These are phyloP conservation scores for Microcebus jonahi DNA, from an alignment of 2,113 vertebrate species.

Conservation along the genomic window DNA sequence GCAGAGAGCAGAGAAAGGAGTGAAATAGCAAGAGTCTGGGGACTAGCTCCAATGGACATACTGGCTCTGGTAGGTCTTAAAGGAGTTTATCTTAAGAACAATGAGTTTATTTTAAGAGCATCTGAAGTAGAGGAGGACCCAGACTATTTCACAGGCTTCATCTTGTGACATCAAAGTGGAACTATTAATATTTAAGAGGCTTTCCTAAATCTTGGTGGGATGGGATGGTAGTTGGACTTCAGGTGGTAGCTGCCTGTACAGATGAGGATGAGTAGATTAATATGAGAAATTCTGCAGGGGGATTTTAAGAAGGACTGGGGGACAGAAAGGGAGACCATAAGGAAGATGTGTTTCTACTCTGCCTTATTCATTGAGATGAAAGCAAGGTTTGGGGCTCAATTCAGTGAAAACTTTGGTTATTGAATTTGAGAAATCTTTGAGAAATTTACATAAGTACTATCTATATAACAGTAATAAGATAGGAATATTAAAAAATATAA, in stretches of 20 bases:
- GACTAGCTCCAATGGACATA: not conserved
- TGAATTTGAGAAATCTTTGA: constrained; percentile 4
- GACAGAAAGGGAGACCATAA: not conserved
- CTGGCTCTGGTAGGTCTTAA: not conserved
- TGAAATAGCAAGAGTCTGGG: not conserved
- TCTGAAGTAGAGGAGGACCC: not conserved
- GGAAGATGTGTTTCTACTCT: not conserved
- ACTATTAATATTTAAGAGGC: not conserved
- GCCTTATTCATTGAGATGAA: not conserved
- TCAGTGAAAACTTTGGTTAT: not conserved
- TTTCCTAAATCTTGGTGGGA: not conserved
- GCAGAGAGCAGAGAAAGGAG: not conserved
- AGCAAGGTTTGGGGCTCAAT: not conserved
- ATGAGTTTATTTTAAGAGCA: constrained; percentile 11
- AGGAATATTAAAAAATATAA: not conserved
- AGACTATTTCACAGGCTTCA: constrained; percentile 37
- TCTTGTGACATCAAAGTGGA: not conserved
- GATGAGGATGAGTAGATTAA: not conserved
- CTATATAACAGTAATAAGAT: not conserved
- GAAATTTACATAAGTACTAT: not conserved
- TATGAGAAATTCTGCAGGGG: not conserved
- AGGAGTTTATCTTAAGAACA: constrained; percentile 19
- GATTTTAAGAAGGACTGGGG: not conserved
- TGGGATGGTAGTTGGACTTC: not conserved
- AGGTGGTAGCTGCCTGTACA: not conserved